Percentiles rank a stretch among this genome's conserved stretches.
Conservation (phyloP, 2,888 invertebrate species). For the Nephrocerus scutellatus region DNA sequence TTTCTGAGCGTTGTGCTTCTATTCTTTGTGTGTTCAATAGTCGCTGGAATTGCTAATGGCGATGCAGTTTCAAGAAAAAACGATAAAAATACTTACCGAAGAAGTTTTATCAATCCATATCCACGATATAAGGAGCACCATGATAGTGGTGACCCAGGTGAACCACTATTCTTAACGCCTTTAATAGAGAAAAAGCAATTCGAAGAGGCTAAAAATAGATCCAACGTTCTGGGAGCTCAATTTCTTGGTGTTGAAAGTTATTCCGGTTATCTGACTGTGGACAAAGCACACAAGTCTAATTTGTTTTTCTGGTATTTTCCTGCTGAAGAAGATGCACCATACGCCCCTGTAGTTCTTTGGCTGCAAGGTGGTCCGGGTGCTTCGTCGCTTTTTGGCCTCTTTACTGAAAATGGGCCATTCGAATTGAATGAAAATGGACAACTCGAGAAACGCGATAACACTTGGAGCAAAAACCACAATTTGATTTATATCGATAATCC, state of each 20-base stretch:
- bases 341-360: constrained; percentile 73
- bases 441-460: constrained; percentile 57
- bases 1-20: too few species aligned
- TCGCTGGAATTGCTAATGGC: too few species aligned
- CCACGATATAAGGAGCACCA: constrained; percentile 35
- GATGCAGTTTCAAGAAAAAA: too few species aligned
- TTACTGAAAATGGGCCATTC: constrained; percentile 78
- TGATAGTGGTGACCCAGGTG: constrained; percentile 43
- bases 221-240: constrained; percentile 38
- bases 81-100: constrained; percentile 28
- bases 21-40: too few species aligned
- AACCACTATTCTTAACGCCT: constrained; percentile 48
- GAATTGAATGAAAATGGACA: constrained; percentile 48
- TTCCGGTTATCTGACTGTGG: constrained; percentile 71
- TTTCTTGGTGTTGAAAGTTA: constrained; percentile 49
- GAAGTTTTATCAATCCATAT: constrained; percentile 45
- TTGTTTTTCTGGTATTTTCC: constrained; percentile 92
- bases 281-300: constrained; percentile 68
- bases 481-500: constrained; percentile 92
- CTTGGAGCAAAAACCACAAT: constrained; percentile 69
- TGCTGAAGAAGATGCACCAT: constrained; percentile 50
- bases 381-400: constrained; percentile 70
- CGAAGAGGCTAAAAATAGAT: constrained; percentile 44
- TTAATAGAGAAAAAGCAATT: constrained; percentile 41
- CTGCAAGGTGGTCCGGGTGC: constrained; percentile 82